A percentile compares a stretch with the other conserved stretches of the same genome.
These are phyloP conservation scores for Petromus typicus DNA, from an alignment of 2,113 vertebrate genomes.

Conservation along the genomic window DNA sequence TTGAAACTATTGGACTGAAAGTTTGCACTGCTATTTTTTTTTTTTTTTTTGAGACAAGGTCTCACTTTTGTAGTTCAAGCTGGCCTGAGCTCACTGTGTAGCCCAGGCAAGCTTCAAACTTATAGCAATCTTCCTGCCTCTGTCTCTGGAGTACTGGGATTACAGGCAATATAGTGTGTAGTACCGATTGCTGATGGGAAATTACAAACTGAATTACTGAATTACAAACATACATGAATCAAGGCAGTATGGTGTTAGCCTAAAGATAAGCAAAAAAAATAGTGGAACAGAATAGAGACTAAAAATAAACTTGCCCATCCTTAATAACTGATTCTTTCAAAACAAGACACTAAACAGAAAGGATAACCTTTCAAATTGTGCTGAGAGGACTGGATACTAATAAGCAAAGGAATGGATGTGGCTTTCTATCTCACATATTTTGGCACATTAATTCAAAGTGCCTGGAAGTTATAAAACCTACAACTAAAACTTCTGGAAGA, in stretches of 20 bases:
- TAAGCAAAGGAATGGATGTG: neutral
- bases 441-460: neutral
- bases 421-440: neutral
- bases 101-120: too few species aligned
- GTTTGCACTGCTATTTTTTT: too few species aligned
- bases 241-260: neutral
- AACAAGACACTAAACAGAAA: neutral
- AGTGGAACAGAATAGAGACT: neutral
- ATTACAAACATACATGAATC: neutral
- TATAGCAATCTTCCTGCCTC: too few species aligned
- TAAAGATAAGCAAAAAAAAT: neutral
- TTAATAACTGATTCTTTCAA: neutral
- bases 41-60: too few species aligned
- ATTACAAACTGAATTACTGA: too few species aligned
- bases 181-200: too few species aligned
- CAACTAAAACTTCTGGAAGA: neutral
- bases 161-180: too few species aligned
- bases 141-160: too few species aligned
- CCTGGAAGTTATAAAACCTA: neutral
- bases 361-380: neutral
- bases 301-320: neutral
- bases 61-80: neutral
- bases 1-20: too few species aligned
- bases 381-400: neutral
- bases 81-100: too few species aligned